Conservation (phyloP, 1,140 invertebrate species). For the Helicoverpa armigera region DNA sequence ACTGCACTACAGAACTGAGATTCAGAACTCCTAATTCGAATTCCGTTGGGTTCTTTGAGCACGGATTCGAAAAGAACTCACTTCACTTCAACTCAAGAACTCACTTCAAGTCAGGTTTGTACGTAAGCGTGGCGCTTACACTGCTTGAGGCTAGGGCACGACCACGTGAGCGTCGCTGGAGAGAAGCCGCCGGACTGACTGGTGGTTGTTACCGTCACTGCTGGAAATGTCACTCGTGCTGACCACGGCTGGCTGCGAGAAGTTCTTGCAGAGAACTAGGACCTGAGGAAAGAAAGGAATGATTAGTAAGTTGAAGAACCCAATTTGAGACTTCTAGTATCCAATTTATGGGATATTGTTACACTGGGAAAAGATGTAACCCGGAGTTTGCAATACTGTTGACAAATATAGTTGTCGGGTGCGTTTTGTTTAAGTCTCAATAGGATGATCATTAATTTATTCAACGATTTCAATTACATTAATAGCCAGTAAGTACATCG, state of each 20-base stretch:
- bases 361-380: too few relatives aligned
- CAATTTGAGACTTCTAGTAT: too few relatives aligned
- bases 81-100: conserved; percentile 19
- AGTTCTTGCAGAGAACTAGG: conserved; percentile 83
- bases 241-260: conserved; percentile 79
- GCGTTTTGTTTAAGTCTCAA: too few relatives aligned
- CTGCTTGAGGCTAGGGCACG: conserved; percentile 74
- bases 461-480: too few relatives aligned
- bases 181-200: conserved; percentile 77
- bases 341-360: too few relatives aligned
- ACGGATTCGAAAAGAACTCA: background rate
- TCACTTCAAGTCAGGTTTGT: background rate
- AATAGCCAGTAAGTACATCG: too few relatives aligned
- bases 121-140: conserved; percentile 67
- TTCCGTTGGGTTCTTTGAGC: background rate
- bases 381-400: too few relatives aligned
- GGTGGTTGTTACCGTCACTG: conserved; percentile 82
- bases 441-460: too few relatives aligned
- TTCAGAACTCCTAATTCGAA: conserved; percentile 15
- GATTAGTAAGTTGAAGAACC: background rate
- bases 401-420: too few relatives aligned
- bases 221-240: conserved; percentile 83
- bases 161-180: conserved; percentile 70
- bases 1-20: background rate
- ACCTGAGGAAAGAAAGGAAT: conserved; percentile 63